Percentiles rank a stretch among this genome's conserved stretches.
Conservation (phyloP, 2,113 vertebrate genomes). For the Pontoporia blainvillei region DNA sequence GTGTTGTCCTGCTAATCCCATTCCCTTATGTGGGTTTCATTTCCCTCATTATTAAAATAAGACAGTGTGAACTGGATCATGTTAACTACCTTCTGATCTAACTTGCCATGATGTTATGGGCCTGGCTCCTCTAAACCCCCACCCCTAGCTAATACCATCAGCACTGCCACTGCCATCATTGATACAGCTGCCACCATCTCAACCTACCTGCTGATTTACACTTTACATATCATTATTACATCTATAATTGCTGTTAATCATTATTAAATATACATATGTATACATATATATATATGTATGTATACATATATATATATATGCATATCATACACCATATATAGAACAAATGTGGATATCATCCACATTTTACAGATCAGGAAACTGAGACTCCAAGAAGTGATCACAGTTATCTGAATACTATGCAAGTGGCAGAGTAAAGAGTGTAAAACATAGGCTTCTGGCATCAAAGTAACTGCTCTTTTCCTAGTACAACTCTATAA, state of each 20-base stretch:
- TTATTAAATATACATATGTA: background rate
- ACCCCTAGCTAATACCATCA: background rate
- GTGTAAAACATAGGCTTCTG: background rate
- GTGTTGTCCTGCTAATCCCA: background rate
- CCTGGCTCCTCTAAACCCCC: background rate
- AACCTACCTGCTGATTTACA: background rate
- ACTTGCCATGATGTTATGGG: background rate
- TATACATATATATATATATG: no score
- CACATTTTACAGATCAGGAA: background rate
- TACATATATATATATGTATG: background rate
- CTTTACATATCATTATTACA: background rate
- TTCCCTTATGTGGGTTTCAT: background rate
- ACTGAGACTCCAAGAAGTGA: background rate
- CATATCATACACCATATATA: background rate
- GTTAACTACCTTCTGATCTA: background rate
- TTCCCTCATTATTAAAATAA: conserved; percentile 36
- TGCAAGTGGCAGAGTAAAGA: background rate
- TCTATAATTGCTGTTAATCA: background rate
- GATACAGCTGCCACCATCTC: background rate
- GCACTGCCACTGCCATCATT: background rate
- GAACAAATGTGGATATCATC: background rate
- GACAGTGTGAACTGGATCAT: background rate
- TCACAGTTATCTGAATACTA: background rate
- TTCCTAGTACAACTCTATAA: background rate
- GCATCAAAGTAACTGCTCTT: background rate